Evolutionary conservation across 2,888 invertebrate species (phyloP).

Genomic region (Isotomurus palustris): DNA sequence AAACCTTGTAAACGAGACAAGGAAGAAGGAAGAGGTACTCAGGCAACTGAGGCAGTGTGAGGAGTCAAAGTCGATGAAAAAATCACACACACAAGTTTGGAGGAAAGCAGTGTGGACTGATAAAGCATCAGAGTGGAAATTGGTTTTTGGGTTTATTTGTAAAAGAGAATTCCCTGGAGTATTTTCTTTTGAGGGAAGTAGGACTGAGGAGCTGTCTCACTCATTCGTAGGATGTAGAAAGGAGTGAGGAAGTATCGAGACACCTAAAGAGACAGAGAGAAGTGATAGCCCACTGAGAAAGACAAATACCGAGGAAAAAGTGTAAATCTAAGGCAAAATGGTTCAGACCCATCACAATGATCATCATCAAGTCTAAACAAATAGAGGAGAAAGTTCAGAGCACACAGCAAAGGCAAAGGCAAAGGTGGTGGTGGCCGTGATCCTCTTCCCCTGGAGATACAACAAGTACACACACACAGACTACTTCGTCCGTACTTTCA

Average conservation of each 20-base stretch:
- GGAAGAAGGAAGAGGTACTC: too few species aligned
- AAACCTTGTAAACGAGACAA: too few species aligned
- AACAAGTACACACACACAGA: too few species aligned
- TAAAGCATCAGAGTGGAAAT: constrained; percentile 24
- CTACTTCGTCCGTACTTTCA: too few species aligned
- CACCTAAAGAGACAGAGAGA: constrained; percentile 5
- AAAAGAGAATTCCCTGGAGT: constrained; percentile 24
- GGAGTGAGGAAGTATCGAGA: too few species aligned
- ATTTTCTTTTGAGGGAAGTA: constrained; percentile 13
- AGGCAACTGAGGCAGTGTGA: too few species aligned
- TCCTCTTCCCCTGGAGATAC: too few species aligned
- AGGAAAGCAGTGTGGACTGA: constrained; percentile 2
- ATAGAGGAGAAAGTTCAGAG: not conserved
- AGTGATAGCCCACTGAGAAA: constrained; percentile 8
- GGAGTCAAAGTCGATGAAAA: too few species aligned
- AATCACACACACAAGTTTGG: not conserved
- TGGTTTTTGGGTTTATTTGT: constrained; percentile 30
- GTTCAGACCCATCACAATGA: constrained; percentile 14
- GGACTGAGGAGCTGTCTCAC: constrained; percentile 4
- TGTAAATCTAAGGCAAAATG: constrained; percentile 28
- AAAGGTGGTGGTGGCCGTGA: too few species aligned
- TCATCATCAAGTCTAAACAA: constrained; percentile 18
- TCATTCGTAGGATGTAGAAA: too few species aligned
- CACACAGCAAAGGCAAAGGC: too few species aligned
- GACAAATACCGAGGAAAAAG: constrained; percentile 10